Evolutionary conservation across 2,113 vertebrate genomes (phyloP).

Genomic region (Sinocyclocheilus anshuiensis): DNA sequence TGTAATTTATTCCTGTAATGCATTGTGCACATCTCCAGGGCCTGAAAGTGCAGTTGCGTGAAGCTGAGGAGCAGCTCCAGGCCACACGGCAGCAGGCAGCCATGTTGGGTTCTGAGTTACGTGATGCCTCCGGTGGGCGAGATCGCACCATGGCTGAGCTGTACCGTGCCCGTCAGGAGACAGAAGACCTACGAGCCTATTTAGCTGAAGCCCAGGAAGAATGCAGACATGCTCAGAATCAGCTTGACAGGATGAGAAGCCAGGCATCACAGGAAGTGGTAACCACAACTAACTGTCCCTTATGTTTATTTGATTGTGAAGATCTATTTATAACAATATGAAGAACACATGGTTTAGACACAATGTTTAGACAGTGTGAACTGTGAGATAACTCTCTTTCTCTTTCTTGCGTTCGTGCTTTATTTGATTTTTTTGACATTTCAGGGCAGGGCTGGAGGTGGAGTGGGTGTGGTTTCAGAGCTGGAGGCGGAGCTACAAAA

Average conservation of each 20-base stretch:
- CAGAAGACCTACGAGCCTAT: slow-evolving; percentile 70
- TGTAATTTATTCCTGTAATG: background rate
- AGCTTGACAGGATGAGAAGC: slow-evolving; percentile 66
- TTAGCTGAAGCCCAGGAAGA: slow-evolving; percentile 70
- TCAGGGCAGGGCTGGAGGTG: slow-evolving; percentile 62
- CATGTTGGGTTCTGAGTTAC: slow-evolving; percentile 89
- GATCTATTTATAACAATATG: background rate
- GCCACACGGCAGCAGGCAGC: slow-evolving; percentile 86
- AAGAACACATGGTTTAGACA: background rate
- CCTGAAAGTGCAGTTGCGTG: slow-evolving; percentile 88
- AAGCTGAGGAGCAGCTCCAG: slow-evolving; percentile 91
- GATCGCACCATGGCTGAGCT: slow-evolving; percentile 92
- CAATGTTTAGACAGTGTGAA: background rate
- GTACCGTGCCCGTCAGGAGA: slow-evolving; percentile 85
- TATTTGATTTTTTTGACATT: slow-evolving; percentile 60
- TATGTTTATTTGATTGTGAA: background rate
- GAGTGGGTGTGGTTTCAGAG: slow-evolving; percentile 64
- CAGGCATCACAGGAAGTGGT: slow-evolving; percentile 37
- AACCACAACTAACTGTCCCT: background rate
- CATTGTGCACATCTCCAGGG: slow-evolving; percentile 71
- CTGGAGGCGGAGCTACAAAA: slow-evolving; percentile 92
- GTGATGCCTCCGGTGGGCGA: slow-evolving; percentile 83
- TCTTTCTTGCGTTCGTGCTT: slow-evolving; percentile 5
- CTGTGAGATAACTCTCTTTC: background rate
- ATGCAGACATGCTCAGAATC: slow-evolving; percentile 73